Evolutionary conservation across 2,888 invertebrate species (phyloP).

Genomic region (Amphimallon solstitiale): DNA sequence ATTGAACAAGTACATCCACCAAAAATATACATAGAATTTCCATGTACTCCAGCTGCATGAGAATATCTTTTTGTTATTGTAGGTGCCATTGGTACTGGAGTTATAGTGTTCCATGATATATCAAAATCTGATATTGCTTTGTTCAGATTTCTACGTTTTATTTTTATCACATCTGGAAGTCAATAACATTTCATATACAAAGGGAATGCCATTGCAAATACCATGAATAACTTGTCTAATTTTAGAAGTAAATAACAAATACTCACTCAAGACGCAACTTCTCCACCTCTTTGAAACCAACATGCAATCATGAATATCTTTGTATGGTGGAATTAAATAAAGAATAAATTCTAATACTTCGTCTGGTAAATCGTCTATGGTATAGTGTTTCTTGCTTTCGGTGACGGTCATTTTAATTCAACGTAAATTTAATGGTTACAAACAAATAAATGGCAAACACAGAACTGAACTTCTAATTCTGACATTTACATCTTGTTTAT

Average conservation of each 20-base stretch:
- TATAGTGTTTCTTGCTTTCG: conserved; percentile 41
- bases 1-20: conserved; percentile 95
- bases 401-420: conserved; percentile 24
- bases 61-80: conserved; percentile 93
- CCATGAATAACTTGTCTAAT: conserved; percentile 44
- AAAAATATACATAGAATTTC: conserved; percentile 92
- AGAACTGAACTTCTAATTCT: conserved; percentile 11
- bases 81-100: conserved; percentile 69
- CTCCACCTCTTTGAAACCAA: conserved; percentile 90
- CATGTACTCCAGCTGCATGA: conserved; percentile 86
- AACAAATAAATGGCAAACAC: conserved; percentile 14
- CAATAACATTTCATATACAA: conserved; percentile 40
- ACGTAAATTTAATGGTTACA: conserved; percentile 27
- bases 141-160: conserved; percentile 77
- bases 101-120: conserved; percentile 77
- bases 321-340: conserved; percentile 88
- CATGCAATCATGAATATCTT: conserved; percentile 87
- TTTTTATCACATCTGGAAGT: conserved; percentile 79
- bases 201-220: conserved; percentile 37
- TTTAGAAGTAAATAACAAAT: conserved; percentile 44
- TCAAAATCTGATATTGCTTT: conserved; percentile 81
- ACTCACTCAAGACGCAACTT: conserved; percentile 83
- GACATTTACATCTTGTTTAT: conserved; percentile 35
- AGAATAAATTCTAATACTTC: conserved; percentile 94
- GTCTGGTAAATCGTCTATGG: conserved; percentile 83